Percentiles rank a stretch among this genome's conserved stretches.
These are phyloP conservation scores for Cantharis nigra DNA, from an alignment of 2,888 invertebrate genomes.

Conservation along the genomic window DNA sequence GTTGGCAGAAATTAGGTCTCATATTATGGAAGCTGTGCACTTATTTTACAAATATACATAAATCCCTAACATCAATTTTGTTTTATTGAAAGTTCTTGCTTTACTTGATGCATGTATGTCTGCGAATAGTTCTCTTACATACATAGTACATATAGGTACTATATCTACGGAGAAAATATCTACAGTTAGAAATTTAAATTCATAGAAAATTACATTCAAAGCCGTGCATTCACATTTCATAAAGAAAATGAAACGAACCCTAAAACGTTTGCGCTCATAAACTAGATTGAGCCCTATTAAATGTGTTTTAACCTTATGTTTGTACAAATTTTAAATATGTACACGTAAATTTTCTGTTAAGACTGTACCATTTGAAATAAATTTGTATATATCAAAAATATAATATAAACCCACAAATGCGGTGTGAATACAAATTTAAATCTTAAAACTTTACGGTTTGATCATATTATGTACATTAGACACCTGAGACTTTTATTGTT, in stretches of 20 bases:
- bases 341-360: background rate
- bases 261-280: background rate
- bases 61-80: too few relatives aligned
- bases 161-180: background rate
- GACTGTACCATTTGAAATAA: background rate
- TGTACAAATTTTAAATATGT: background rate
- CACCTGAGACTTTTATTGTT: slow-evolving; percentile 13
- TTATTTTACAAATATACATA: too few relatives aligned
- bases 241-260: background rate
- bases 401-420: background rate
- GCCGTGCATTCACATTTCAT: background rate
- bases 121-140: background rate
- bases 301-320: background rate
- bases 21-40: too few relatives aligned
- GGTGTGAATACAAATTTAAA: background rate
- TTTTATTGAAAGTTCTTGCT: too few relatives aligned
- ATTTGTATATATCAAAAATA: background rate
- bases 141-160: background rate
- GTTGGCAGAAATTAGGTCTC: too few relatives aligned
- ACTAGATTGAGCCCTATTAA: background rate
- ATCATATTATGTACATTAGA: slow-evolving; percentile 17
- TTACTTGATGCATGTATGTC: background rate
- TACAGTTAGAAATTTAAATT: background rate
- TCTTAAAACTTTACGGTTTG: slow-evolving; percentile 15
- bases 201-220: background rate